Conservation (phyloP, 1,140 invertebrate species). For the Bombus waltoni region DNA sequence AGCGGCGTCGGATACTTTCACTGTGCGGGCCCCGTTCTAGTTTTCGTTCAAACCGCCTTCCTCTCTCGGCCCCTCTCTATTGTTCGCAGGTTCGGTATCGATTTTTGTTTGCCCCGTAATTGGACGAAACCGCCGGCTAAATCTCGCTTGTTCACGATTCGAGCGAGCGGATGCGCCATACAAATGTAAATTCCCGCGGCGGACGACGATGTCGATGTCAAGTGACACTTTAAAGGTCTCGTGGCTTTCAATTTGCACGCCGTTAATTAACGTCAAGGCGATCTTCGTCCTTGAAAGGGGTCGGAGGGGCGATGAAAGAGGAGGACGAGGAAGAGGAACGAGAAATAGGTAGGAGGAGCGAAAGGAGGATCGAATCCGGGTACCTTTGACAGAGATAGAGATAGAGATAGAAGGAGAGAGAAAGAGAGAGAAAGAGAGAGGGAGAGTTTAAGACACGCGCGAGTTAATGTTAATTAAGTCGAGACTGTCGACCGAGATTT, state of each 20-base stretch:
- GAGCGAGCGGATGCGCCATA: background rate
- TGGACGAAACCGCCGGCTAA: slow-evolving; percentile 18
- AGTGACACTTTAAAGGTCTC: slow-evolving; percentile 54
- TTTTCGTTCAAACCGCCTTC: background rate
- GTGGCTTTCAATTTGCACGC: slow-evolving; percentile 62
- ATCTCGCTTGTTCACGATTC: background rate
- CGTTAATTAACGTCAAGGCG: slow-evolving; percentile 59
- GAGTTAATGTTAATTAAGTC: slow-evolving; percentile 72
- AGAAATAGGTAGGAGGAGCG: background rate
- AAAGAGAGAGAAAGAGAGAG: background rate
- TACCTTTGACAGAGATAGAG: background rate
- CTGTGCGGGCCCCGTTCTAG: background rate
- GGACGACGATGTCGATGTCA: slow-evolving; percentile 52
- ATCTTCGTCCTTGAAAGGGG: slow-evolving; percentile 32
- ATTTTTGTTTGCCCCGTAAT: slow-evolving; percentile 34
- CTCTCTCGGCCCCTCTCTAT: background rate
- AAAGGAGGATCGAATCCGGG: slow-evolving; percentile 16
- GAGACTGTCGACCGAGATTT: slow-evolving; percentile 61
- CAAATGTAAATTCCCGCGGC: slow-evolving; percentile 39
- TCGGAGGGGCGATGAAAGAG: background rate
- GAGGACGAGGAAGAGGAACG: background rate
- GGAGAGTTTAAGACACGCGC: slow-evolving; percentile 49
- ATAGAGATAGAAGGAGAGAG: background rate
- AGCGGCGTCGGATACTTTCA: background rate
- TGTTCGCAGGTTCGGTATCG: slow-evolving; percentile 9